Base-by-base conservation (phyloP, 2,113 vertebrate species). In the Ploceus nigricollis region DNA sequence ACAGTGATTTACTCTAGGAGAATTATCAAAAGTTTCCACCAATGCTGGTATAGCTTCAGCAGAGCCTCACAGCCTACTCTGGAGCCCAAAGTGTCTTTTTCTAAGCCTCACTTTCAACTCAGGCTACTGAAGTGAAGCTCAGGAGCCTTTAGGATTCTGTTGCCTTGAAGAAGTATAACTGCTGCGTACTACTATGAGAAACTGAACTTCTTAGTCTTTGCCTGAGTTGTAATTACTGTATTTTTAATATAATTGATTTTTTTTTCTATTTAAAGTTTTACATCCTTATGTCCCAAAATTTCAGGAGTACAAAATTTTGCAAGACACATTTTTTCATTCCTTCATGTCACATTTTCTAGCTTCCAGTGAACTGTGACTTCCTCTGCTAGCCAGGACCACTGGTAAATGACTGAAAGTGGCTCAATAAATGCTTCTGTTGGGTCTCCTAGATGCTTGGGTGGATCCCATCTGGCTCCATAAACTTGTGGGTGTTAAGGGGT, bases 341-440 rank as follows among this genome's bases (percentile, higher is more conserved):
- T 63, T 69, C 40, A 37, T 31, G 21, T 42, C 40, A 66, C 25
- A 54, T 42, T 28, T 80, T n/a, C 31, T 22, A 51, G 21, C 15
- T 81, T 56, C 11, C 25, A 48, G 40, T 7, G 16, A 60, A 48
- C 13, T 35, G 7, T 19, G 35, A 42, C 35, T 33, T 68, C 20
- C 60, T 63, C 7, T 66, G 31, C 21, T 54, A 73, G 47, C 13
- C 8, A 60, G n/a, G n/a, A 47, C 22, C 19, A n/a, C 60, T 33
- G 10, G 14, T 25, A 66, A 66, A 66, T 21, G 20, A 64, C 50
- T 20, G 15, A 33, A 61, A 48, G 25, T 13, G 22, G 11, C 31
- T 63, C 31, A 19, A 47, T 9, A 72, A 73, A 79, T 1, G 0
- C 27, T 58, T 58, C 20, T 7, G 2, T 28, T 1, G 2, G 13